Percentiles rank a stretch among this genome's conserved stretches.
Conservation (phyloP, 2,113 vertebrate genomes). For the Salvelinus namaycush region DNA sequence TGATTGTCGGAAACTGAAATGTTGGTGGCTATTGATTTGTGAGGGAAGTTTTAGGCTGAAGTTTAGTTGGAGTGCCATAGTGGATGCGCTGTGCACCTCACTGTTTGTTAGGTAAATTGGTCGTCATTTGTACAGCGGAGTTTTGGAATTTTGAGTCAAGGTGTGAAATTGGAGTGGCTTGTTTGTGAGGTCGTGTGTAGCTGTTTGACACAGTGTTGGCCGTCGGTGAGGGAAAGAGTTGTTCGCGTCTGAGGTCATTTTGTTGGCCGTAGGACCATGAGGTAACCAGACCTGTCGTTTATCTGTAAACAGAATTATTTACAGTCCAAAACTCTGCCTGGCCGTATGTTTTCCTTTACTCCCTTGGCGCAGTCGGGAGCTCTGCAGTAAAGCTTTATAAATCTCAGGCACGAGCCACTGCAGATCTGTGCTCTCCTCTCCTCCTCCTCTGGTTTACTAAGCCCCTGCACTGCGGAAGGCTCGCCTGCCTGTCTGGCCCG, state of each 20-base stretch:
- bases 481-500: constrained; percentile 18
- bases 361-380: constrained; percentile 32
- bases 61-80: no score
- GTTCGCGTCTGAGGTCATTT: not conserved
- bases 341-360: constrained; percentile 10
- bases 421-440: constrained; percentile 42
- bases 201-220: not conserved
- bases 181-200: not conserved
- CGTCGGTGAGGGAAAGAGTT: not conserved
- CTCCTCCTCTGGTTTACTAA: constrained; percentile 44
- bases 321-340: constrained; percentile 27
- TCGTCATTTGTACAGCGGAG: not conserved
- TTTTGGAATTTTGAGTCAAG: constrained; percentile 11
- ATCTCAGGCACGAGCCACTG: constrained; percentile 64
- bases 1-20: no score
- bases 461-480: constrained; percentile 55
- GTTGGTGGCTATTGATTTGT: no score
- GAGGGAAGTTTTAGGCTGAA: no score
- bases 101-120: not conserved
- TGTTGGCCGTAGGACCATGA: not conserved
- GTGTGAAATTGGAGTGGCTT: not conserved
- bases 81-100: no score
- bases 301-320: constrained; percentile 28
- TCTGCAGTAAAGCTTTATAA: constrained; percentile 51
- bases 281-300: constrained; percentile 19